Evolutionary conservation across 2,797 vertebrate genomes (phyloP), one percentile per base, ranked within the genome.

Genomic region (Acanthurus leucopareius): DNA sequence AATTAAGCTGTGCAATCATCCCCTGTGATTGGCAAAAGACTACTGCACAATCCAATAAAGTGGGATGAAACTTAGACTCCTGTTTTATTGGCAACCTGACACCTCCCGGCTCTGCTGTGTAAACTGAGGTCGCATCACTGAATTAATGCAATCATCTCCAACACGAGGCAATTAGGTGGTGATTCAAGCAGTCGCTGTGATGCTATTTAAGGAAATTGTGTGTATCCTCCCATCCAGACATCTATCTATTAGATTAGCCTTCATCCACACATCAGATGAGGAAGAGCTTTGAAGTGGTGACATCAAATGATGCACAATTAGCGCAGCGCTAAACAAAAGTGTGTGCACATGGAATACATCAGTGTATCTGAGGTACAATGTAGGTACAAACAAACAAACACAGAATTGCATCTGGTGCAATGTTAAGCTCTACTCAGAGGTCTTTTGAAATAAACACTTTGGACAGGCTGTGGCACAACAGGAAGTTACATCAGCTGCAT

Each of bases 21-120:
- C 81, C 58, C 75, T 5, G 63, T 87, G 88, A 89, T 91, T 89
- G 84, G 75, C 88, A 79, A 83, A 79, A 81, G 79, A 84, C 86
- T 82, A 75, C 65, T 63, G 64, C 72, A 48, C 80, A 83, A 91
- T 81, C 84, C 86, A 89, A 87, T 90, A 83, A 83, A 84, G 86
- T 60, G 77, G 84, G 78, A 88, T 89, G 86, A 84, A 91, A 91
- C 77, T 79, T 73, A 68, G 69, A 77, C 75, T 85, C 79, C 40
- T 73, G 79, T 85, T 86, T 89, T 84, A 93, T 90, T 85, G 91
- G 89, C 85, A 90, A 86, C 69, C 81, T 82, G 87, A 91, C 79
- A 86, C 83, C 71, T 82, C 77, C 47, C 16, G 6, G 73, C 79
- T 90, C 69, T 67, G 82, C 87, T 80, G 80, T 58, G 75, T 69